These are phyloP conservation scores for Crotalus tigris DNA, from an alignment of 2,113 vertebrate species.

Conservation along the genomic window DNA sequence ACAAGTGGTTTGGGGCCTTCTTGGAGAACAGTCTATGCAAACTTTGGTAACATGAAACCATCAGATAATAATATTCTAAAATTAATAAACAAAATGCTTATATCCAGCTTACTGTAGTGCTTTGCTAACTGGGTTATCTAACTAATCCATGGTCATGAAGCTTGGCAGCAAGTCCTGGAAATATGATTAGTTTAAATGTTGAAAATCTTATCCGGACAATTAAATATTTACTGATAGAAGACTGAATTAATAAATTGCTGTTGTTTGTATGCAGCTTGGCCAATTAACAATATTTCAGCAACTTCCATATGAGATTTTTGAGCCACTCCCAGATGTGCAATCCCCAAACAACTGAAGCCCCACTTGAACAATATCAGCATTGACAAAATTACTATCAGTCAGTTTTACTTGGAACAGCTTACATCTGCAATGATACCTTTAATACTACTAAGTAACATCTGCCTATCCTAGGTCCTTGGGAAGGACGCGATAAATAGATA, in stretches of 20 bases:
- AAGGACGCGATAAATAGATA: neutral
- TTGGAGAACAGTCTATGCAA: neutral
- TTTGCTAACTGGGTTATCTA: neutral
- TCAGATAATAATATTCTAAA: neutral
- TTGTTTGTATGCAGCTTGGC: neutral
- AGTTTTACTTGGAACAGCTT: neutral
- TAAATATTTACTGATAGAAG: neutral
- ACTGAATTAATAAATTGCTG: neutral
- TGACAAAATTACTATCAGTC: neutral
- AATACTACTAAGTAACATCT: neutral
- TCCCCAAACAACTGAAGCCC: neutral
- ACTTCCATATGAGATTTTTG: neutral
- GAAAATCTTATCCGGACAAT: neutral
- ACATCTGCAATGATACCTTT: neutral
- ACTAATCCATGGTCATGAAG: neutral
- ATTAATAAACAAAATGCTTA: neutral
- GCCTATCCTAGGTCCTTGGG: neutral
- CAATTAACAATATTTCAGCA: neutral
- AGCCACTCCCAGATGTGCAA: neutral
- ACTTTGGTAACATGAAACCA: neutral
- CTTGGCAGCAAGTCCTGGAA: neutral
- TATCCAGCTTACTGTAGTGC: neutral
- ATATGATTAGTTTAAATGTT: neutral
- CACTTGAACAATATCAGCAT: neutral
- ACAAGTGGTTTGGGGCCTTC: neutral